Conservation (phyloP, 2,113 vertebrate genomes). For the Chloebia gouldiae region DNA sequence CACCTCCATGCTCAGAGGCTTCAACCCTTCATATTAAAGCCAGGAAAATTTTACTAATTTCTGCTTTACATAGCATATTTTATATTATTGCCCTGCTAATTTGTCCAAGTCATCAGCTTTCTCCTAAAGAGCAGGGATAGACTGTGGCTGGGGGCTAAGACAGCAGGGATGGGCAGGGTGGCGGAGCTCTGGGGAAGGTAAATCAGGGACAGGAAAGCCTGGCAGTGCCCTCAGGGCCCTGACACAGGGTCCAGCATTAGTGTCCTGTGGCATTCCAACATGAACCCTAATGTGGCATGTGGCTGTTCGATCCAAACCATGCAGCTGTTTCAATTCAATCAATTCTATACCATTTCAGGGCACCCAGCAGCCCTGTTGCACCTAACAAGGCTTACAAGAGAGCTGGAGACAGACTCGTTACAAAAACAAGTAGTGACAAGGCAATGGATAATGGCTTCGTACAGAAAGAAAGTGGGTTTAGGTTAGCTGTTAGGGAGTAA, state of each 20-base stretch:
- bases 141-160: neutral
- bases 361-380: neutral
- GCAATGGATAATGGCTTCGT: neutral
- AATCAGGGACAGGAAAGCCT: no score
- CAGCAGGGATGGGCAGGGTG: neutral
- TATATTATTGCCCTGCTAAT: neutral
- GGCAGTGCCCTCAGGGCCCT: neutral
- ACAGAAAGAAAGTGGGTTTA: neutral
- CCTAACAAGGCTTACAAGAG: neutral
- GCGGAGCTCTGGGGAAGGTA: no score
- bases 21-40: neutral
- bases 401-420: neutral
- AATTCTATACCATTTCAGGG: neutral
- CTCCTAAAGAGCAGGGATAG: neutral
- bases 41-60: neutral
- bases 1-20: neutral
- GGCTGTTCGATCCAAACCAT: neutral
- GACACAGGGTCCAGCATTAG: neutral
- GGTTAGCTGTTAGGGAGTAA: neutral
- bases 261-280: neutral
- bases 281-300: accelerated
- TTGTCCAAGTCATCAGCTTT: neutral
- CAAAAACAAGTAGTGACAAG: neutral
- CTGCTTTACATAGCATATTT: neutral
- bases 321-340: neutral